A percentile compares a stretch with the other conserved stretches of the same genome.
These are phyloP conservation scores for Ganaspis brasiliensis DNA, from an alignment of 2,888 invertebrate species.

Conservation along the genomic window DNA sequence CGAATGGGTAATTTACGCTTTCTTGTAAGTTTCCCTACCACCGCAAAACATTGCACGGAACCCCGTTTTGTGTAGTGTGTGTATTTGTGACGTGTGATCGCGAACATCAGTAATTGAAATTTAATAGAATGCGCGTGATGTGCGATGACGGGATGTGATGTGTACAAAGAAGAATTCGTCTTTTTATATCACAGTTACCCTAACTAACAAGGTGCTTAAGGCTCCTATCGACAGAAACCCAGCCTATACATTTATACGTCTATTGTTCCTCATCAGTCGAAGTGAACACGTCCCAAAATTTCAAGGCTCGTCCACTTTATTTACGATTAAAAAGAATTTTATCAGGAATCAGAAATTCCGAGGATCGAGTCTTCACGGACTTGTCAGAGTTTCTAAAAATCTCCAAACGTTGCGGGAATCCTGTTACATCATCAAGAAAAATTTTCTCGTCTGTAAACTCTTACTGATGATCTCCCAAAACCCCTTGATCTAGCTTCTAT, in stretches of 20 bases:
- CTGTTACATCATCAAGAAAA: conserved; percentile 72
- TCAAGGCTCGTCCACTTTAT: conserved; percentile 35
- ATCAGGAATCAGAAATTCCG: too few species aligned
- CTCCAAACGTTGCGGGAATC: too few species aligned
- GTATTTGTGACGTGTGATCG: conserved; percentile 44
- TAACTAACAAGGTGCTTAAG: conserved; percentile 72
- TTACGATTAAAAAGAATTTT: neutral
- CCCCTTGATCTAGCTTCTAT: conserved; percentile 42
- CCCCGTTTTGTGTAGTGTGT: conserved; percentile 69
- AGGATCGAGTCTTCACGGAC: too few species aligned
- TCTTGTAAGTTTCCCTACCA: conserved; percentile 66
- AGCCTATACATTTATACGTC: conserved; percentile 33
- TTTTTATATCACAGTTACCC: conserved; percentile 78
- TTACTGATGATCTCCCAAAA: conserved; percentile 40
- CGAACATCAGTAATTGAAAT: conserved; percentile 38
- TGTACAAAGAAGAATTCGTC: conserved; percentile 48
- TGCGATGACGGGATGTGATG: conserved; percentile 21
- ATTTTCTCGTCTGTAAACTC: conserved; percentile 57
- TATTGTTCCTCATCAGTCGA: conserved; percentile 35
- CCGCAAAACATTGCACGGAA: conserved; percentile 77
- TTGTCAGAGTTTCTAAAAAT: too few species aligned
- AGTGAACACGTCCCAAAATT: conserved; percentile 22
- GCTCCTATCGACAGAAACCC: conserved; percentile 30
- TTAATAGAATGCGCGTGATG: conserved; percentile 33
- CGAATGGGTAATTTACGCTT: conserved; percentile 39